Conservation (phyloP, 2,113 vertebrate species). For the Sigmodon hispidus region DNA sequence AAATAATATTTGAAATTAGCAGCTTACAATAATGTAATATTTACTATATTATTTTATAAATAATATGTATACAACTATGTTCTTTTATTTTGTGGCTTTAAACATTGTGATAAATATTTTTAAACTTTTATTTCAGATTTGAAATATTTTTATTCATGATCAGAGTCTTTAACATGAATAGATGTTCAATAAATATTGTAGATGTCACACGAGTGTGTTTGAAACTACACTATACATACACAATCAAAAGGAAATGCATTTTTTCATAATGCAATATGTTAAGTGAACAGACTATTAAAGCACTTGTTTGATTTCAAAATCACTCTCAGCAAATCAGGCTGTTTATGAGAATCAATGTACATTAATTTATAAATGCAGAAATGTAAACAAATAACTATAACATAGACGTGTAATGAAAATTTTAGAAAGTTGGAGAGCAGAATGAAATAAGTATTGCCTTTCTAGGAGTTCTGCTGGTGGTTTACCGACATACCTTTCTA, state of each 20-base stretch:
- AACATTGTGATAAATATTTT: neutral
- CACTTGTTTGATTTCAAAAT: neutral
- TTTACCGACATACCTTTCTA: neutral
- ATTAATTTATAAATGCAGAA: neutral
- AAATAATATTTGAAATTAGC: neutral
- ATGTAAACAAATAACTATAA: neutral
- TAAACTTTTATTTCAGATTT: neutral
- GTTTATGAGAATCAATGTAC: neutral
- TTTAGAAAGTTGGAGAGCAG: neutral
- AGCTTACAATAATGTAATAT: neutral
- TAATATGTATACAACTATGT: neutral
- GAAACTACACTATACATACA: no score
- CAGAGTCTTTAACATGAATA: neutral
- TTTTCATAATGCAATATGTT: neutral
- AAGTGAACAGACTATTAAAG: neutral
- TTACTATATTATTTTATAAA: neutral
- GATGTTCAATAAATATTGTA: neutral
- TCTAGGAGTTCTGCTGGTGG: neutral
- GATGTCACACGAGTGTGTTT: neutral
- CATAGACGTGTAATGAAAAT: neutral
- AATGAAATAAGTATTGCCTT: neutral
- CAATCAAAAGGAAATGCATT: neutral
- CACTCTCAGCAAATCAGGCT: neutral
- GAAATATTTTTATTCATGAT: neutral
- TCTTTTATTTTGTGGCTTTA: neutral